Conservation (phyloP, 1,140 invertebrate species). For the Nautilus pompilius region DNA sequence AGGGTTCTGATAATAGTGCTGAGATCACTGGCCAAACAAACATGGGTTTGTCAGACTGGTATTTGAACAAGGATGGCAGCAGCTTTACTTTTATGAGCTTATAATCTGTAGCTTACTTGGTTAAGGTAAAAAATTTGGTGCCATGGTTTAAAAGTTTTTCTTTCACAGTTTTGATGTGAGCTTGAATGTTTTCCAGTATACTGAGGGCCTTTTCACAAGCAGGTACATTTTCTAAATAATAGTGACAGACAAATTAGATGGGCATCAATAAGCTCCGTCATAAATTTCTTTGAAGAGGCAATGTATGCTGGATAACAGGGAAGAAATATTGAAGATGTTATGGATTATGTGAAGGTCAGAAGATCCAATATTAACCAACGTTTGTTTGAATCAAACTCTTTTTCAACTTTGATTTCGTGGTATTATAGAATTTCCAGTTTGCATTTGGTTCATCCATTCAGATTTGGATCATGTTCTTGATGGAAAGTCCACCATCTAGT, state of each 20-base stretch:
- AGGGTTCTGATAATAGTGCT: neutral
- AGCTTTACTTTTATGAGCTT: slow-evolving; percentile 3
- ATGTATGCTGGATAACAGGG: too few relatives aligned
- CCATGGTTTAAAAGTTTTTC: neutral
- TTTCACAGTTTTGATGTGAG: slow-evolving; percentile 5
- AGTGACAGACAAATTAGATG: slow-evolving; percentile 12
- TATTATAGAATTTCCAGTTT: slow-evolving; percentile 17
- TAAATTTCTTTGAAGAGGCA: too few relatives aligned
- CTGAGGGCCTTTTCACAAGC: slow-evolving; percentile 6
- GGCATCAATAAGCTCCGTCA: slow-evolving; percentile 16
- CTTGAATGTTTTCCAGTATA: neutral
- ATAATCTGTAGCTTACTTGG: neutral
- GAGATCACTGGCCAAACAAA: slow-evolving; percentile 12
- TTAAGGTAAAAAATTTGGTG: slow-evolving; percentile 6
- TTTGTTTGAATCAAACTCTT: too few relatives aligned
- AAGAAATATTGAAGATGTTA: too few relatives aligned
- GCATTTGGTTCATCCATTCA: slow-evolving; percentile 31
- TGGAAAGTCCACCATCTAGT: too few relatives aligned
- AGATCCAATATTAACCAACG: slow-evolving; percentile 19
- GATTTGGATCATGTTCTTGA: too few relatives aligned
- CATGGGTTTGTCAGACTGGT: slow-evolving; percentile 8
- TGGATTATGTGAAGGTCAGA: too few relatives aligned
- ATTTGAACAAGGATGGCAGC: slow-evolving; percentile 10
- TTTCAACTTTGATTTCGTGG: slow-evolving; percentile 4
- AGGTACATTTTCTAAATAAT: slow-evolving; percentile 14